Percentiles rank a stretch among this genome's conserved stretches.
Evolutionary conservation across 2,797 vertebrate genomes (phyloP).

Genomic region (Astyanax mexicanus): DNA sequence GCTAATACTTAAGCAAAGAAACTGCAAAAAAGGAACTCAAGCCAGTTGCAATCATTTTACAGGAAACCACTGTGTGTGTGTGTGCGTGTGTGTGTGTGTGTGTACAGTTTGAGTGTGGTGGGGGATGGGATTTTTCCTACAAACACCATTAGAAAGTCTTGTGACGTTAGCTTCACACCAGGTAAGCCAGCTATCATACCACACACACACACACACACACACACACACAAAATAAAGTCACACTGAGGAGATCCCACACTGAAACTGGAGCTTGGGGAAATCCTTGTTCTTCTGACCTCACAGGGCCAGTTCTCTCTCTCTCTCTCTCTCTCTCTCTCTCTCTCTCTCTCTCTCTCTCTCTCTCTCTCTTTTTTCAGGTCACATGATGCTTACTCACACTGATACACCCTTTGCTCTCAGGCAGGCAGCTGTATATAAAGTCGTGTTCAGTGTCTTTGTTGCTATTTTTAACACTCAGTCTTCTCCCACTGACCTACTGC

Average conservation of each 20-base stretch:
- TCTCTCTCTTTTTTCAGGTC: conserved; percentile 34
- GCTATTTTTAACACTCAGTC: conserved; percentile 51
- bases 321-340: conserved; percentile 21
- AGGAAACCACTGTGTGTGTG: conserved; percentile 1
- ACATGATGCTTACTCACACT: conserved; percentile 57
- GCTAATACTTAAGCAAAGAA: background rate
- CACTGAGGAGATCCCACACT: conserved; percentile 20
- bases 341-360: conserved; percentile 9
- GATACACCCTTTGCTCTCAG: conserved; percentile 55
- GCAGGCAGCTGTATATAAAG: conserved; percentile 50
- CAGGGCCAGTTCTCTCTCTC: conserved; percentile 14
- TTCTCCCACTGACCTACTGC: background rate
- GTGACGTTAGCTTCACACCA: conserved; percentile 13
- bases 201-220: conserved; percentile 4
- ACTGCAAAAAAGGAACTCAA: background rate
- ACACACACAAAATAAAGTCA: background rate
- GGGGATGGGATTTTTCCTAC: background rate
- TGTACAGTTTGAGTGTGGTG: no score
- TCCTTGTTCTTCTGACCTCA: conserved; percentile 41
- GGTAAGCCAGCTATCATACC: conserved; percentile 20
- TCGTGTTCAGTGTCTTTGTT: conserved; percentile 19
- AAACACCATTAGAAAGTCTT: background rate
- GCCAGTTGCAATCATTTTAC: background rate
- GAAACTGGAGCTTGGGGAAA: conserved; percentile 47
- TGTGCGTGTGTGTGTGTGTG: background rate